Evolutionary conservation across 1,140 invertebrate genomes (phyloP).

Genomic region (Heliconius himera): DNA sequence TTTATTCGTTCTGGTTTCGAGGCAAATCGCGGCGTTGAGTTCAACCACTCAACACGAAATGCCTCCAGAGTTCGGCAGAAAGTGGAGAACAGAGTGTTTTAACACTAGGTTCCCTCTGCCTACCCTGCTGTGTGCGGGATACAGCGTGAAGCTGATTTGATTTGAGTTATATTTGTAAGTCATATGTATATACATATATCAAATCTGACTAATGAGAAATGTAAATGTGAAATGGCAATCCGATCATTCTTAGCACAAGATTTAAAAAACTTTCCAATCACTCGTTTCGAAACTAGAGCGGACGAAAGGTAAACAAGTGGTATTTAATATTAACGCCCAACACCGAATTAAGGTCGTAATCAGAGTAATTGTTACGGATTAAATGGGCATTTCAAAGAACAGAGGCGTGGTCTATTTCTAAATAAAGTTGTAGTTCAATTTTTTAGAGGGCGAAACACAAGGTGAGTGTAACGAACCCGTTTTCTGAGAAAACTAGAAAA

Average conservation of each 20-base stretch:
- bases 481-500: slow-evolving; percentile 61
- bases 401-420: slow-evolving; percentile 33
- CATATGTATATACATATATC: background rate
- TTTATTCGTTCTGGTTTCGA: too few species aligned
- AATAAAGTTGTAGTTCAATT: slow-evolving; percentile 23
- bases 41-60: too few species aligned
- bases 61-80: too few species aligned
- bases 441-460: slow-evolving; percentile 55
- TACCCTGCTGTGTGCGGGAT: too few species aligned
- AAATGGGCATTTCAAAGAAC: slow-evolving; percentile 31
- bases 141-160: too few species aligned
- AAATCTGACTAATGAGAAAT: background rate
- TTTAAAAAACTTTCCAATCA: slow-evolving; percentile 39
- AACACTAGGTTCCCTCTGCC: too few species aligned
- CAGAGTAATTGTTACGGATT: slow-evolving; percentile 34
- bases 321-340: slow-evolving; percentile 37
- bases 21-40: too few species aligned
- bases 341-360: slow-evolving; percentile 37
- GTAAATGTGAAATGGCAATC: background rate
- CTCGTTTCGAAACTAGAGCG: slow-evolving; percentile 35
- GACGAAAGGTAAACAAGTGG: slow-evolving; percentile 40
- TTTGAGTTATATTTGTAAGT: too few species aligned
- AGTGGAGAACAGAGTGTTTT: too few species aligned
- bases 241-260: slow-evolving; percentile 1
- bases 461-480: slow-evolving; percentile 58